Conservation (phyloP, 2,888 invertebrate species). For the Rotaria socialis region DNA sequence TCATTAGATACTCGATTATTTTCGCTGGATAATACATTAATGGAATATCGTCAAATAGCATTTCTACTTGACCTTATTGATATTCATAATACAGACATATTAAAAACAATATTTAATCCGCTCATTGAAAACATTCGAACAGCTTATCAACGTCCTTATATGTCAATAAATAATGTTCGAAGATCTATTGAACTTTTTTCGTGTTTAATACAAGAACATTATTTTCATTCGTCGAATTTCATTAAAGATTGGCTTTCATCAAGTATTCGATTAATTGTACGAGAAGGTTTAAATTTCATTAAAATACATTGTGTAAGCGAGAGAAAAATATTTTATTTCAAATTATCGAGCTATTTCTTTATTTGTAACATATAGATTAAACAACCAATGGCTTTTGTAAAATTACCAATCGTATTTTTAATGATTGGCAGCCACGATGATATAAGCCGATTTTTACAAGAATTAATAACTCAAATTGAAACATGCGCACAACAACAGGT, state of each 20-base stretch:
- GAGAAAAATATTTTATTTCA: background rate
- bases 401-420: background rate
- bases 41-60: slow-evolving; percentile 14
- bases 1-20: background rate
- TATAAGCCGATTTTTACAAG: slow-evolving; percentile 4
- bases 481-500: background rate
- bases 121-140: slow-evolving; percentile 32
- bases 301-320: background rate
- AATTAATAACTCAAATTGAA: background rate
- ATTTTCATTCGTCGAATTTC: background rate
- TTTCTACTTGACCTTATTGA: background rate
- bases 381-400: background rate
- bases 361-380: background rate
- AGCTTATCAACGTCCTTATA: slow-evolving; percentile 32
- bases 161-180: slow-evolving; percentile 3
- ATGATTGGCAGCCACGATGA: background rate
- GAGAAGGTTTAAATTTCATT: slow-evolving; percentile 1
- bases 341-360: background rate
- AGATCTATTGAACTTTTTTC: background rate
- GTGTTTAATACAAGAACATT: background rate
- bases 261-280: slow-evolving; percentile 7
- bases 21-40: background rate
- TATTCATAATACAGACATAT: background rate
- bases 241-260: slow-evolving; percentile 15
- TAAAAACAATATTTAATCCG: background rate